A percentile compares a stretch with the other conserved stretches of the same genome.
Evolutionary conservation across 2,113 vertebrate species (phyloP).

Genomic region (Ptilonorhynchus violaceus): DNA sequence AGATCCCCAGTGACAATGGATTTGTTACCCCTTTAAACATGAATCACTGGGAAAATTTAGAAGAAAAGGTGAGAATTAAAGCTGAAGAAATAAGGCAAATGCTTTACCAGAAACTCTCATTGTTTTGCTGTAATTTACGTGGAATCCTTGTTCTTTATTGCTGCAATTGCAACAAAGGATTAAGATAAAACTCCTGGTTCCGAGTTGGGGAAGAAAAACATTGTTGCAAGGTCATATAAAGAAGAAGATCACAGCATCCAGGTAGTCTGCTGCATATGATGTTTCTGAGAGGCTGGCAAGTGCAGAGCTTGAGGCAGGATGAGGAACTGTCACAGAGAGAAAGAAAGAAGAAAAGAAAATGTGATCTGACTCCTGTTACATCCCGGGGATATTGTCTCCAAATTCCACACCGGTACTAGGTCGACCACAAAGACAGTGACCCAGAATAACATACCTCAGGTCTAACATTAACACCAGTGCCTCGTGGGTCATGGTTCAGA

Average conservation of each 20-base stretch:
- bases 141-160: constrained; percentile 20
- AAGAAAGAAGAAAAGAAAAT: constrained; percentile 24
- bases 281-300: constrained; percentile 13
- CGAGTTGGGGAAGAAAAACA: not conserved
- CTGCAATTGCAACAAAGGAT: constrained; percentile 24
- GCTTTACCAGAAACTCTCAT: not conserved
- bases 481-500: not conserved
- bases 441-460: not conserved
- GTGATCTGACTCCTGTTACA: not conserved
- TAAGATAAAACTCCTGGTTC: constrained; percentile 18
- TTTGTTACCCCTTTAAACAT: not conserved
- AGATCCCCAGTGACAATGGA: not conserved
- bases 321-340: constrained; percentile 3
- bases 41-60: not conserved
- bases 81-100: not conserved
- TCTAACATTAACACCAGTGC: not conserved
- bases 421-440: not conserved
- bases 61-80: not conserved
- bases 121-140: not conserved
- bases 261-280: constrained; percentile 34
- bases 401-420: not conserved
- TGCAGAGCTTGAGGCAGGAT: constrained; percentile 35
- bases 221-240: constrained; percentile 29
- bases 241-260: constrained; percentile 22
- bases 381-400: not conserved